phyloP scores from a whole-genome alignment of 2,797 vertebrate species.

The Poeciliopsis presidionis region DNA sequence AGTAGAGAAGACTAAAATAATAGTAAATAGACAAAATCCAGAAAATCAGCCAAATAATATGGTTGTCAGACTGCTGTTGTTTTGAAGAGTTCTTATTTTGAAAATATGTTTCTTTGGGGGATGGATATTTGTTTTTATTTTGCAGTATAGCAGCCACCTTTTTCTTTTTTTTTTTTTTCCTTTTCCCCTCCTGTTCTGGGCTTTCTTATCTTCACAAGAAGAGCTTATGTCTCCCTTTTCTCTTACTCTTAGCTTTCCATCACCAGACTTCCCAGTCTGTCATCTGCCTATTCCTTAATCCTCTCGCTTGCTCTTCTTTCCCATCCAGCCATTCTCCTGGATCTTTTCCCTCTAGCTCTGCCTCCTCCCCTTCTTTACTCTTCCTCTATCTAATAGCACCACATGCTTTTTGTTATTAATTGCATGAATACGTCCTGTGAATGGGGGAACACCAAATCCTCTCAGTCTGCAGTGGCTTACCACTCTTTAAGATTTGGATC shows the following conservation, averaged over 20 bases:
- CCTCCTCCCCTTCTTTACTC: conserved; percentile 36
- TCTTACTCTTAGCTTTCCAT: conserved; percentile 57
- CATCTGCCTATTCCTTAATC: conserved; percentile 64
- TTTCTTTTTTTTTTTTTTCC: conserved; percentile 22
- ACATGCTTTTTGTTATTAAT: conserved; percentile 82
- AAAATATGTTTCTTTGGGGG: conserved; percentile 17
- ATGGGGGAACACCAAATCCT: conserved; percentile 81
- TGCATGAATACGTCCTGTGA: conserved; percentile 81
- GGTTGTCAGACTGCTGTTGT: neutral
- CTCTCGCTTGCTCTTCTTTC: conserved; percentile 25
- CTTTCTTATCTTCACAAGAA: conserved; percentile 52
- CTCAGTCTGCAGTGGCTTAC: conserved; percentile 68
- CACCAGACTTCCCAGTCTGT: conserved; percentile 51
- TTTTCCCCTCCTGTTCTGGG: conserved; percentile 30
- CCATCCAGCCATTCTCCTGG: conserved; percentile 41
- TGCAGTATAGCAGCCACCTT: conserved; percentile 21
- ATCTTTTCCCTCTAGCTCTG: conserved; percentile 35
- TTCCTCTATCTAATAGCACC: conserved; percentile 77
- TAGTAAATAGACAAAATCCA: neutral
- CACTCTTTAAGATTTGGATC: conserved; percentile 73
- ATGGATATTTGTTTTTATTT: conserved; percentile 26
- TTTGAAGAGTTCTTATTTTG: conserved; percentile 13
- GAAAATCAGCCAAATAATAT: neutral
- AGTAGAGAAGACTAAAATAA: neutral
- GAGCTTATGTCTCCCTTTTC: conserved; percentile 64